These are phyloP conservation scores for Melinaea marsaeus DNA, from an alignment of 2,888 invertebrate genomes.

Conservation along the genomic window DNA sequence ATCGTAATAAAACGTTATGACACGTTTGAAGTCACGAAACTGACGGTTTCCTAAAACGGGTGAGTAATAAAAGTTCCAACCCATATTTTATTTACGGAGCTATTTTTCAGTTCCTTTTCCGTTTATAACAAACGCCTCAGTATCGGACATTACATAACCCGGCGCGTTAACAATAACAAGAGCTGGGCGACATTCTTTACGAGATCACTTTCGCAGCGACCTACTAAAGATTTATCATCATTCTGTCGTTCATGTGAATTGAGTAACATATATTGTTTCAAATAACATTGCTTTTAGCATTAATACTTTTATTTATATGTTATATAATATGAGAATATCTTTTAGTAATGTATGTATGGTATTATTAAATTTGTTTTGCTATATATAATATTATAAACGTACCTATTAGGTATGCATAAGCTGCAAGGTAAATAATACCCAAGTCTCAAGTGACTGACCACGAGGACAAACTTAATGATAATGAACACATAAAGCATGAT, in stretches of 20 bases:
- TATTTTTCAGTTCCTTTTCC: constrained; percentile 51
- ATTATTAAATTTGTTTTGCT: too few species aligned
- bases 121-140: constrained; percentile 54
- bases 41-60: constrained; percentile 19
- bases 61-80: constrained; percentile 62
- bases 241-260: background rate
- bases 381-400: too few species aligned
- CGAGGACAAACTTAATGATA: too few species aligned
- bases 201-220: constrained; percentile 12
- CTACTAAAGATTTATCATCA: constrained; percentile 9
- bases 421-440: too few species aligned
- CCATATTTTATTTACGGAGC: constrained; percentile 69
- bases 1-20: constrained; percentile 7
- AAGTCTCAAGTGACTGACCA: too few species aligned
- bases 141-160: constrained; percentile 54
- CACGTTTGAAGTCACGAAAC: background rate
- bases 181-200: constrained; percentile 28
- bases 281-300: too few species aligned
- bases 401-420: too few species aligned
- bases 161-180: constrained; percentile 57
- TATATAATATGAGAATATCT: too few species aligned
- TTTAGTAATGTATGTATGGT: too few species aligned
- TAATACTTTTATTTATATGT: too few species aligned
- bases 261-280: too few species aligned
- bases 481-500: too few species aligned